A percentile compares a stretch with the other conserved stretches of the same genome.
phyloP scores from a whole-genome alignment of 2,888 invertebrate genomes.

The Chorisops tibialis region DNA sequence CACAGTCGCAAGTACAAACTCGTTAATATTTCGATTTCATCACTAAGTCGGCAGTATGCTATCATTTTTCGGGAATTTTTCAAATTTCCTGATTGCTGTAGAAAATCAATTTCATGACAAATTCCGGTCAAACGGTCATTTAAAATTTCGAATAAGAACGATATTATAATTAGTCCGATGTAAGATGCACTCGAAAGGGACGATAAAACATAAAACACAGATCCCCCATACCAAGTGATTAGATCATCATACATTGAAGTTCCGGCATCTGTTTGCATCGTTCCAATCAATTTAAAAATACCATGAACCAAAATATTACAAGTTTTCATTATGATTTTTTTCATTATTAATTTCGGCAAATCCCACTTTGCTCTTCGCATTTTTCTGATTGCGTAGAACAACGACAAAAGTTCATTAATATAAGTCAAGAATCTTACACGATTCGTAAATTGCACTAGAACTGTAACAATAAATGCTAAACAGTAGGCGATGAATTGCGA shows the following conservation, averaged over 20 bases:
- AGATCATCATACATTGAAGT: not conserved
- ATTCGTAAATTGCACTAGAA: constrained; percentile 1
- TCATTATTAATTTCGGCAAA: not conserved
- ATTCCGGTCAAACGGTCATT: not conserved
- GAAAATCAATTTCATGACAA: not conserved
- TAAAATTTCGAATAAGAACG: not conserved
- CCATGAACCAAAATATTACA: not conserved
- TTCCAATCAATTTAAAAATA: not conserved
- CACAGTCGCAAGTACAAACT: not conserved
- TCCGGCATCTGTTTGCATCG: no score
- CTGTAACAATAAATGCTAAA: not conserved
- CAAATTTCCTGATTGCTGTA: not conserved
- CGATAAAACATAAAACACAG: not conserved
- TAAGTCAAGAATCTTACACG: not conserved
- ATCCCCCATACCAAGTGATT: not conserved
- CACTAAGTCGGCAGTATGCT: not conserved
- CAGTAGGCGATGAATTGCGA: not conserved
- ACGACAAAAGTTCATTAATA: not conserved
- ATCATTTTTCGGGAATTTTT: not conserved
- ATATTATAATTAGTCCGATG: not conserved
- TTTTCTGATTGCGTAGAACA: not conserved
- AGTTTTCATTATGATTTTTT: not conserved
- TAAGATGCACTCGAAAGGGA: not conserved
- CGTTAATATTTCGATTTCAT: not conserved
- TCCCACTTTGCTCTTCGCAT: not conserved